A percentile compares a stretch with the other conserved stretches of the same genome.
Evolutionary conservation across 2,797 vertebrate species (phyloP).

Genomic region (Chelonia mydas): DNA sequence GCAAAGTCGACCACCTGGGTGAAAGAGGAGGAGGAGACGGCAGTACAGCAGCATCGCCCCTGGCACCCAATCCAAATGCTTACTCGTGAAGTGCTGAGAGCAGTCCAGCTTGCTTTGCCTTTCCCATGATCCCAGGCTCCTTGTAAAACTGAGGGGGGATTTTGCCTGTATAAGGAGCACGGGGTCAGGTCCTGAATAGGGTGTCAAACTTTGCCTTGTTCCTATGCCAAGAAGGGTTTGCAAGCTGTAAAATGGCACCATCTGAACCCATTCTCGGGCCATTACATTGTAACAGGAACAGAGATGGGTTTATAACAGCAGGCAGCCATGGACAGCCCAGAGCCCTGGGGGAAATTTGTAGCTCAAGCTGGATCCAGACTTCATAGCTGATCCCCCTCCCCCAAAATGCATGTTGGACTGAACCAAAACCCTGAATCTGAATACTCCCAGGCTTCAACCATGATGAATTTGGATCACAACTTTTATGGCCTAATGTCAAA

Average conservation of each 20-base stretch:
- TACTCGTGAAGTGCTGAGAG: constrained; percentile 44
- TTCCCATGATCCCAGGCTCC: constrained; percentile 26
- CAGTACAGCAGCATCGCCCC: constrained; percentile 41
- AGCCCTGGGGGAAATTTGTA: not conserved
- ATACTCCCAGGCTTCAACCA: not conserved
- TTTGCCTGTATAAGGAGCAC: constrained; percentile 42
- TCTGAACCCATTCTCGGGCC: not conserved
- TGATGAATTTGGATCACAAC: not conserved
- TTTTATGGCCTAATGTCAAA: not conserved
- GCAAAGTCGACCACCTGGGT: constrained; percentile 64
- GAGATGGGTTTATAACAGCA: not conserved
- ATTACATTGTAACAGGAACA: not conserved
- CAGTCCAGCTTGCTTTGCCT: not conserved
- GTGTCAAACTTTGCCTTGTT: constrained; percentile 33
- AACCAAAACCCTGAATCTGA: not conserved
- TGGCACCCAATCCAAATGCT: constrained; percentile 53
- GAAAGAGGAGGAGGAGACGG: constrained; percentile 14
- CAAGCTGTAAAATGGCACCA: not conserved
- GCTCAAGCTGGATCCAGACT: not conserved
- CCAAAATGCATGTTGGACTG: not conserved
- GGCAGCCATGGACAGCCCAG: not conserved
- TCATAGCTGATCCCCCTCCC: not conserved
- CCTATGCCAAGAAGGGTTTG: not conserved
- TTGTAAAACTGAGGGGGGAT: constrained; percentile 49
- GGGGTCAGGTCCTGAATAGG: not conserved